A percentile compares a stretch with the other conserved stretches of the same genome.
Evolutionary conservation across 2,888 invertebrate genomes (phyloP).

Genomic region (Meloe dianella): DNA sequence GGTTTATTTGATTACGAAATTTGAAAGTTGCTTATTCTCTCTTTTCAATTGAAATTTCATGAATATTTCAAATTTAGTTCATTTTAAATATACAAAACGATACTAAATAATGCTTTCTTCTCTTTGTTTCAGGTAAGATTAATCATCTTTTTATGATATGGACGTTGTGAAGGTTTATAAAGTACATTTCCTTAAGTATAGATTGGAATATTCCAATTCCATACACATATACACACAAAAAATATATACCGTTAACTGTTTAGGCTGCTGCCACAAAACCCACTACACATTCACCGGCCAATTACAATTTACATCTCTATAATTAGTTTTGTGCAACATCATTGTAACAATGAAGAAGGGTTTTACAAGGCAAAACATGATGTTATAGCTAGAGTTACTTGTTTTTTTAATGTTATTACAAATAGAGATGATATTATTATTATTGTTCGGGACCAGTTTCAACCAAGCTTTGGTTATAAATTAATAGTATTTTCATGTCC

Average conservation of each 20-base stretch:
- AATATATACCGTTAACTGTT: slow-evolving; percentile 4
- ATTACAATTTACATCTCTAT: slow-evolving; percentile 24
- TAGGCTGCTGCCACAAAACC: slow-evolving; percentile 12
- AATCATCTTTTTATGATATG: too few species aligned
- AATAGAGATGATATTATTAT: background rate
- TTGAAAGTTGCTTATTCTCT: background rate
- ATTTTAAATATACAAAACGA: too few species aligned
- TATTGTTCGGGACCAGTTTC: too few species aligned
- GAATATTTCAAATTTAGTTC: background rate
- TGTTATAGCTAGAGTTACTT: background rate
- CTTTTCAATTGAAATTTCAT: background rate
- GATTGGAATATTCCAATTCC: background rate
- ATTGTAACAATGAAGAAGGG: background rate
- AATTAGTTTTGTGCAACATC: slow-evolving; percentile 20
- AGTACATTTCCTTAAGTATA: background rate
- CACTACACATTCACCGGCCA: slow-evolving; percentile 16
- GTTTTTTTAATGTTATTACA: background rate
- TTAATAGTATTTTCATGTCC: too few species aligned
- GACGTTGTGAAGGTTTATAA: background rate
- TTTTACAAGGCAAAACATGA: slow-evolving; percentile 5
- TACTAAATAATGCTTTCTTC: background rate
- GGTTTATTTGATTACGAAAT: background rate
- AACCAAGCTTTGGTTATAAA: too few species aligned
- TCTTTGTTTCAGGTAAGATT: background rate
- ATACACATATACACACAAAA: background rate